Evolutionary conservation across 2,888 invertebrate species (phyloP).

Genomic region (Agrochola litura): DNA sequence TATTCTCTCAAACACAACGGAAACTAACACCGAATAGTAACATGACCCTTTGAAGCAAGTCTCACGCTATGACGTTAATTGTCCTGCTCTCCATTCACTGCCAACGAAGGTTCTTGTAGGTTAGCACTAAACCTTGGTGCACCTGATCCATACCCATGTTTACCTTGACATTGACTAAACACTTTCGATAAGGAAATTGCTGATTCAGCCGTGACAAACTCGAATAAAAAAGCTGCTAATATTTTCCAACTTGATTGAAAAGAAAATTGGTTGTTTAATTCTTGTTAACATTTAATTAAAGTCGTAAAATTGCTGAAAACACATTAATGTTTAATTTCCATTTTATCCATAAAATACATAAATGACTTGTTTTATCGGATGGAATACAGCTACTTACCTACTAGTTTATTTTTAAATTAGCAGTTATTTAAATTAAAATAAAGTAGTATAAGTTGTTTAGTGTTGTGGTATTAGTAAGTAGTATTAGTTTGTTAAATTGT

Average conservation of each 20-base stretch:
- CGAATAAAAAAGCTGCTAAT: slow-evolving; percentile 18
- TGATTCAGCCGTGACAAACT: slow-evolving; percentile 53
- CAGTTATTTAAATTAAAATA: no score
- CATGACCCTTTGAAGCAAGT: slow-evolving; percentile 35
- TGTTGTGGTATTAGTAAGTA: no score
- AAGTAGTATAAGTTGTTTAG: no score
- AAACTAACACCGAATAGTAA: slow-evolving; percentile 38
- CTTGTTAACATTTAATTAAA: slow-evolving; percentile 23
- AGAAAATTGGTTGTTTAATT: slow-evolving; percentile 11
- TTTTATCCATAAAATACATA: not conserved
- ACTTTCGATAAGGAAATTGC: slow-evolving; percentile 71
- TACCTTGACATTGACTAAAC: slow-evolving; percentile 69
- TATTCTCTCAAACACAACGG: slow-evolving; percentile 12
- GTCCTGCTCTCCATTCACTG: slow-evolving; percentile 45
- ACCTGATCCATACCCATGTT: slow-evolving; percentile 56
- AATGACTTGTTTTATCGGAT: slow-evolving; percentile 7
- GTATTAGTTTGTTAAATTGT: not conserved
- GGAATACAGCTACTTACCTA: not conserved
- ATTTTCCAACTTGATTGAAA: slow-evolving; percentile 22
- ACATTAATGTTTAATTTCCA: slow-evolving; percentile 17
- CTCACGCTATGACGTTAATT: slow-evolving; percentile 33
- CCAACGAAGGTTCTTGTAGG: slow-evolving; percentile 42
- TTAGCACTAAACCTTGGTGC: slow-evolving; percentile 44
- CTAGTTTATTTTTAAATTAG: not conserved
- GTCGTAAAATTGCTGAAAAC: slow-evolving; percentile 17